These are phyloP conservation scores for Allochrocebus solatus DNA, from an alignment of 2,797 vertebrate species.

Conservation along the genomic window DNA sequence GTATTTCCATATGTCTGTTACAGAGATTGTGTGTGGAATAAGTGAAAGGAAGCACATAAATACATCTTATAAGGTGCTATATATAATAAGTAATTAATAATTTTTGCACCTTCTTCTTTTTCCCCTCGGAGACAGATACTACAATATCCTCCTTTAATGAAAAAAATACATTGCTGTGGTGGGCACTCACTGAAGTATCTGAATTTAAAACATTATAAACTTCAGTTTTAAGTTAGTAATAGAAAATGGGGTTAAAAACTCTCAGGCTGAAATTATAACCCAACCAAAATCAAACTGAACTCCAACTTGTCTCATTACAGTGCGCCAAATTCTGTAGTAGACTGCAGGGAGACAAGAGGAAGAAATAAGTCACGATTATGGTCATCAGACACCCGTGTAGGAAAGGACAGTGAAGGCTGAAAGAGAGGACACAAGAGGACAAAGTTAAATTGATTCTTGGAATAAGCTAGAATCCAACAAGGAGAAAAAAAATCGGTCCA, in stretches of 20 bases:
- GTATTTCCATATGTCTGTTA: background rate
- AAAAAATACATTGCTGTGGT: background rate
- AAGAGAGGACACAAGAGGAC: constrained; percentile 5
- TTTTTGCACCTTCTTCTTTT: background rate
- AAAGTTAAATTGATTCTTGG: constrained; percentile 30
- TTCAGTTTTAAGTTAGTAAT: background rate
- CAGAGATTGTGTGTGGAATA: background rate
- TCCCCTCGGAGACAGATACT: background rate
- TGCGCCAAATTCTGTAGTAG: background rate
- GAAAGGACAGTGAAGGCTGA: background rate
- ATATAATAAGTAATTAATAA: background rate
- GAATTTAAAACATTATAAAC: background rate
- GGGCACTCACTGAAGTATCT: background rate
- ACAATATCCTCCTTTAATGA: background rate
- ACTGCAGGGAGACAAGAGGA: constrained; percentile 33
- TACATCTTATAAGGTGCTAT: background rate
- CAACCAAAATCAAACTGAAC: background rate
- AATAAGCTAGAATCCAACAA: background rate
- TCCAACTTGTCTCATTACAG: background rate
- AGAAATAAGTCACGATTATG: background rate
- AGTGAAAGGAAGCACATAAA: background rate
- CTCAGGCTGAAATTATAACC: background rate
- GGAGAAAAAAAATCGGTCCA: background rate
- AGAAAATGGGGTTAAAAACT: constrained; percentile 7
- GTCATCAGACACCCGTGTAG: background rate